Conservation (phyloP, 2,797 vertebrate genomes). For the Triplophysa bombifrons region DNA sequence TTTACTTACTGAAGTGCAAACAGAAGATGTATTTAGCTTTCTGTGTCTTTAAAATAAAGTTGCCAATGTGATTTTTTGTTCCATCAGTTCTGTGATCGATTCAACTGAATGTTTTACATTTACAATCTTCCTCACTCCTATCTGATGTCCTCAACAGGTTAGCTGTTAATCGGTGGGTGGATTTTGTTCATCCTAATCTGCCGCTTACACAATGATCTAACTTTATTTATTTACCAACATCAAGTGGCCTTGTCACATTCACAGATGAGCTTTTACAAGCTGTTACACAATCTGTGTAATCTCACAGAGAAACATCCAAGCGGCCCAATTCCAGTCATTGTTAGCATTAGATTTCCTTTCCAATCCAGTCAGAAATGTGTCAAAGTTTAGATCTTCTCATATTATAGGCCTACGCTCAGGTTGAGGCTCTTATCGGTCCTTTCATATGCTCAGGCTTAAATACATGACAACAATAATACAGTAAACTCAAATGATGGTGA, state of each 20-base stretch:
- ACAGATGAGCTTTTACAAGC: constrained; percentile 1
- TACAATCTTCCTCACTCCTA: background rate
- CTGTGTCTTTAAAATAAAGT: no score
- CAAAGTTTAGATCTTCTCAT: no score
- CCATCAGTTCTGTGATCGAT: no score
- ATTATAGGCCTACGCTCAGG: no score
- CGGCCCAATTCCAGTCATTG: background rate
- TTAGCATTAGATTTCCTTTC: no score
- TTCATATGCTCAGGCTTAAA: no score
- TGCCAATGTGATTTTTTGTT: no score
- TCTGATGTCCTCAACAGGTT: background rate
- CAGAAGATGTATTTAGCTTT: no score
- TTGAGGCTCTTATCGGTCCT: no score
- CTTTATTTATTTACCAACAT: background rate
- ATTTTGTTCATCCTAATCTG: constrained; percentile 22
- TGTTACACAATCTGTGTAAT: constrained; percentile 26
- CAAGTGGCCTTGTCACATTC: background rate
- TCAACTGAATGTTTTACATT: background rate
- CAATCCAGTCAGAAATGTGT: no score
- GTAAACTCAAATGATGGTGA: no score
- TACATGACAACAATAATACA: no score
- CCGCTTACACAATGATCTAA: background rate
- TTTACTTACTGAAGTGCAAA: constrained; percentile 4
- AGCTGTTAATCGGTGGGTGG: background rate
- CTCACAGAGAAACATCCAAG: background rate